Conservation (phyloP, 1,140 invertebrate genomes). For the Oryctes rhinoceros region DNA sequence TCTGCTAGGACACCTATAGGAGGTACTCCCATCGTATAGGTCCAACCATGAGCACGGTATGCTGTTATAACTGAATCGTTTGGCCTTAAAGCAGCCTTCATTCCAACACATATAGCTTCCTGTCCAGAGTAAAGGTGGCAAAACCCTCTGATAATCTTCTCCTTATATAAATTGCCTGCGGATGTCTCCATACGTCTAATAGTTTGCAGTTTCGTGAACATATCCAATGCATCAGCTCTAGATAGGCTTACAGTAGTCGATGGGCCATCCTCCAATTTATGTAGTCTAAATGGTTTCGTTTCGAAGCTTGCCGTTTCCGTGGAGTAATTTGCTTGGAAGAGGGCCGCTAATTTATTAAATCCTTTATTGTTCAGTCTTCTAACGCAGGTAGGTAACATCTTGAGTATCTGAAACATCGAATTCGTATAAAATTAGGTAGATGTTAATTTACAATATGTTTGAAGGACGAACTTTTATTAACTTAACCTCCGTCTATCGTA, state of each 20-base stretch:
- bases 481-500: not conserved
- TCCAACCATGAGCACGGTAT: constrained; percentile 98
- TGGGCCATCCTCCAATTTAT: constrained; percentile 88
- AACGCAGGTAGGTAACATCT: not conserved
- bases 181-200: constrained; percentile 94
- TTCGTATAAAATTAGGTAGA: not conserved
- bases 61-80: constrained; percentile 95
- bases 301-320: constrained; percentile 32
- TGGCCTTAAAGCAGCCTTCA: constrained; percentile 82
- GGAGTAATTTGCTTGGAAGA: constrained; percentile 24
- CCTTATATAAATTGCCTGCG: constrained; percentile 76
- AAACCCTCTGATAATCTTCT: constrained; percentile 58
- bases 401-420: constrained; percentile 4
- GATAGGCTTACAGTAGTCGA: constrained; percentile 76
- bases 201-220: constrained; percentile 83
- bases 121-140: constrained; percentile 59
- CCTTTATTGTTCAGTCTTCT: constrained; percentile 16
- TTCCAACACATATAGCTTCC: constrained; percentile 90
- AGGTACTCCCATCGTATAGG: constrained; percentile 89
- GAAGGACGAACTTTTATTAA: constrained; percentile 5
- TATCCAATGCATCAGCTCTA: constrained; percentile 83
- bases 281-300: constrained; percentile 82
- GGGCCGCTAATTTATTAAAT: constrained; percentile 2
- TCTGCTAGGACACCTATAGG: constrained; percentile 86
- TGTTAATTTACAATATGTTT: not conserved